phyloP scores from a whole-genome alignment of 2,113 vertebrate genomes.

The Nothobranchius furzeri region DNA sequence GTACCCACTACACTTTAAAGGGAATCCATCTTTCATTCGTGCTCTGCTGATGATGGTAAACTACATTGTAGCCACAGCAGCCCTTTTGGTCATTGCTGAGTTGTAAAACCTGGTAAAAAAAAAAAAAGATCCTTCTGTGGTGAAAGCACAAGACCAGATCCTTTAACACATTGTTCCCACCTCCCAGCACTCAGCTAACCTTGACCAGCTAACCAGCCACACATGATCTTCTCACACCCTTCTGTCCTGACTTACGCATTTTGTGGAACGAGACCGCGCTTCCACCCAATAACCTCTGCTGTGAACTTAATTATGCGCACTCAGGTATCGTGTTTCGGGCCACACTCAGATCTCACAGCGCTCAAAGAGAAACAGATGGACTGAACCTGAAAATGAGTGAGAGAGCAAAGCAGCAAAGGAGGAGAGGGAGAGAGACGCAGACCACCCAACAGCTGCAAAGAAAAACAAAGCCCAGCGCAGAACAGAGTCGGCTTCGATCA shows the following conservation, averaged over 20 bases:
- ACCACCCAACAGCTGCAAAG: constrained; percentile 74
- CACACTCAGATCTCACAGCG: constrained; percentile 35
- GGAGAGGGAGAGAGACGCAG: constrained; percentile 40
- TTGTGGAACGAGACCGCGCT: constrained; percentile 58
- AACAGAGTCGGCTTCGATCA: constrained; percentile 61
- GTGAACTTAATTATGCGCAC: constrained; percentile 78
- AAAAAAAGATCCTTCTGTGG: no score
- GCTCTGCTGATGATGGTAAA: no score
- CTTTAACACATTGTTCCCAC: constrained; percentile 5
- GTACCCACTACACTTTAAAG: no score
- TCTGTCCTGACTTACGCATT: constrained; percentile 54
- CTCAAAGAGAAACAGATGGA: constrained; percentile 69
- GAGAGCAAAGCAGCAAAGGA: constrained; percentile 35
- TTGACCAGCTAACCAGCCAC: constrained; percentile 62
- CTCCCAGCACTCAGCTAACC: constrained; percentile 52
- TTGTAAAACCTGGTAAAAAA: no score
- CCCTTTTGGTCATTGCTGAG: no score
- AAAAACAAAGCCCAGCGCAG: constrained; percentile 68
- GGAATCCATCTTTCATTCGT: no score
- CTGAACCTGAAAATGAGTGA: constrained; percentile 64
- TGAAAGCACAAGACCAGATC: no score
- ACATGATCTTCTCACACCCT: constrained; percentile 36
- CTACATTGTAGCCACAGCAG: no score
- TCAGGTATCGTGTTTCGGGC: constrained; percentile 69
- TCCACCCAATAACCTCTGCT: constrained; percentile 67